Percentiles rank a stretch among this genome's conserved stretches.
Conservation (phyloP, 2,888 invertebrate species). For the Dryococelus australis region DNA sequence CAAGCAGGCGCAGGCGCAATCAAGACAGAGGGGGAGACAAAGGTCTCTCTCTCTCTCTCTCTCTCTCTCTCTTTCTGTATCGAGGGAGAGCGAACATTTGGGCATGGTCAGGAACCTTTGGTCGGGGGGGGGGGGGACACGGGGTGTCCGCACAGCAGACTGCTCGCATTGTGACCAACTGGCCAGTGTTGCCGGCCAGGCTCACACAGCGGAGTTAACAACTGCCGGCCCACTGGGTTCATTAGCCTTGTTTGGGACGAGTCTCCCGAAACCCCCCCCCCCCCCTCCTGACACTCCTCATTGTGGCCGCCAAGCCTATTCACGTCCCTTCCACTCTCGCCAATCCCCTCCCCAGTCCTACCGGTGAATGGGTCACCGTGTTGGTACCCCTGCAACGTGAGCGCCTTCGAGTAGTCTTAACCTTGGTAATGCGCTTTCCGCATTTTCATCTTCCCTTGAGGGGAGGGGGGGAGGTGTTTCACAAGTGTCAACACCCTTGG, state of each 20-base stretch:
- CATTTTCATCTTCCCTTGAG: neutral
- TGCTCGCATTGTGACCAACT: no score
- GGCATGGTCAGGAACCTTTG: no score
- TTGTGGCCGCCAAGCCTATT: neutral
- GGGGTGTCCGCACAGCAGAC: no score
- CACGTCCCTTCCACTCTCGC: neutral
- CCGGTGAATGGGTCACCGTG: neutral
- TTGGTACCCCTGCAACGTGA: slow-evolving; percentile 2
- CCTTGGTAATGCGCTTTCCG: neutral
- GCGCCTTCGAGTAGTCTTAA: neutral
- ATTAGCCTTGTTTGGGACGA: slow-evolving; percentile 5
- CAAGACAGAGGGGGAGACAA: no score
- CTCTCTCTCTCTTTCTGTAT: no score
- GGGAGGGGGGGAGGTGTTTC: neutral
- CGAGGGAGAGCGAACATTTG: no score
- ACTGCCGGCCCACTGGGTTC: neutral
- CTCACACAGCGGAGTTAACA: no score
- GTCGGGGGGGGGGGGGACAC: no score
- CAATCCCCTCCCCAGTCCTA: neutral
- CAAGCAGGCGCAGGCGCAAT: no score
- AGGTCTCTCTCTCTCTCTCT: no score
- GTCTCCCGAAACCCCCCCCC: neutral
- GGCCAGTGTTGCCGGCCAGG: no score
- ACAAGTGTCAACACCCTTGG: slow-evolving; percentile 7
- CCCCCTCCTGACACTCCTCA: neutral